Conservation (phyloP, 2,888 invertebrate genomes). For the Hymenopus coronatus region DNA sequence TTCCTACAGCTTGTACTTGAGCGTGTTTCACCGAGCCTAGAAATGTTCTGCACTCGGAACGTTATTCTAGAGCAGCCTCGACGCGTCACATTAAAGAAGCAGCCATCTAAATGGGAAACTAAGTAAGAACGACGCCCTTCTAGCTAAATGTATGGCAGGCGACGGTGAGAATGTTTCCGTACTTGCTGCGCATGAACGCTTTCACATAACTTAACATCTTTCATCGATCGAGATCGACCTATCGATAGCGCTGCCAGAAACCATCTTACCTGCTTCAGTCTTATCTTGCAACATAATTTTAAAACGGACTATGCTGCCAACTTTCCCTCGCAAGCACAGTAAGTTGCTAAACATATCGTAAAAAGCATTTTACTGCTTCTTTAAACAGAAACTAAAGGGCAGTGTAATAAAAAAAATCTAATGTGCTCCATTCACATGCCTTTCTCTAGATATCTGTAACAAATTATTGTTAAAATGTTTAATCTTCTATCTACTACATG, state of each 20-base stretch:
- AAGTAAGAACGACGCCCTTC: neutral
- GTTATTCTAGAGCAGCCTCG: neutral
- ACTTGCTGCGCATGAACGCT: neutral
- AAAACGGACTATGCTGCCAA: neutral
- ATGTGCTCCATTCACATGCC: no score
- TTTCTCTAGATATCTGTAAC: no score
- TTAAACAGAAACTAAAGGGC: no score
- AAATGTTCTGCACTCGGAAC: no score
- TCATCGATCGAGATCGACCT: neutral
- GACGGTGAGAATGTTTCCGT: neutral
- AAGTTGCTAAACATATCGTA: no score
- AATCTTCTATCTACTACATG: no score
- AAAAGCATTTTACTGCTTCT: no score
- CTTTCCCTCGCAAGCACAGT: neutral
- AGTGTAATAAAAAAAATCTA: no score
- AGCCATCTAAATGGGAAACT: neutral
- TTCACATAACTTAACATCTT: neutral
- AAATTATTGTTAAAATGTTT: no score
- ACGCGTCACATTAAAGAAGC: neutral
- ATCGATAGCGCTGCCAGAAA: neutral
- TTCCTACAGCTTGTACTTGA: no score
- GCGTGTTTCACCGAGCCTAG: no score
- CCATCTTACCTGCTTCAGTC: neutral
- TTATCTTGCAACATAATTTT: neutral
- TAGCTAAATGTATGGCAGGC: neutral